These are phyloP conservation scores for honey bee (Apis mellifera) DNA, from an alignment of 1,140 invertebrate genomes.

Conservation along the genomic window Amel_HAv3.1 CM009944.2:10202501-10203000, in stretches of 20 bases:
- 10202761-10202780: neutral
- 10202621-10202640: neutral
- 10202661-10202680: neutral
- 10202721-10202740: slow-evolving; percentile 48
- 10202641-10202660: neutral
- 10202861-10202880: slow-evolving; percentile 72
- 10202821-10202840: slow-evolving; percentile 47
- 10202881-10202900: slow-evolving; percentile 62
- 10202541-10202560: neutral
- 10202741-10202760: slow-evolving; percentile 40
- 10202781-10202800: slow-evolving; percentile 6
- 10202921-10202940: slow-evolving; percentile 69
- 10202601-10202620: no score
- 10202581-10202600: neutral
- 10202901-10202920: slow-evolving; percentile 70
- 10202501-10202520: neutral
- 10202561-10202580: neutral
- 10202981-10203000: slow-evolving; percentile 31
- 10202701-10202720: slow-evolving; percentile 2
- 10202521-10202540: neutral
- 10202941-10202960: slow-evolving; percentile 62
- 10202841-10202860: slow-evolving; percentile 73
- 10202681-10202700: no score
- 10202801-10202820: neutral
- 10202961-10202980: neutral